These are phyloP conservation scores for Neodiprion fabricii DNA, from an alignment of 1,140 invertebrate species.

Conservation along the genomic window DNA sequence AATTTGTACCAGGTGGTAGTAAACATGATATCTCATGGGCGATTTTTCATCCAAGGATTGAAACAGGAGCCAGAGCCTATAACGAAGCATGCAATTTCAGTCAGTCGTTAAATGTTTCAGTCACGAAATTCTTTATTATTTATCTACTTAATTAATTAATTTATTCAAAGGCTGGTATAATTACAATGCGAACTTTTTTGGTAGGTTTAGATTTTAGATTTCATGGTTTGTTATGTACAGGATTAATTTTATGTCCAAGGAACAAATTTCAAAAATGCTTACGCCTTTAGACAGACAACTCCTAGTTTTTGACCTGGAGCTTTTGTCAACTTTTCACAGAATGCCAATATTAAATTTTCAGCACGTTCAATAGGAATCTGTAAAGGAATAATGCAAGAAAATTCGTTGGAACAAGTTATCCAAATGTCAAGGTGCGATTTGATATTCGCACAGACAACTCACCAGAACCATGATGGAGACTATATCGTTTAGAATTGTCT, in stretches of 20 bases:
- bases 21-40: constrained; percentile 88
- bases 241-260: too few relatives aligned
- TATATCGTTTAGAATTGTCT: constrained; percentile 87
- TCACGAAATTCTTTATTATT: constrained; percentile 12
- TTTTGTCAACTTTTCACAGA: constrained; percentile 94
- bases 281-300: constrained; percentile 85
- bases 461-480: constrained; percentile 92
- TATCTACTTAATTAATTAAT: constrained; percentile 22
- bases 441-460: constrained; percentile 50
- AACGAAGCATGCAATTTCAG: constrained; percentile 36
- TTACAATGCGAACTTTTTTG: constrained; percentile 19
- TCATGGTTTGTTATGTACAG: too few relatives aligned
- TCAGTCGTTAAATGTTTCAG: too few relatives aligned
- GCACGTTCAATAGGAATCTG: constrained; percentile 84
- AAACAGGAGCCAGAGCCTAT: constrained; percentile 83
- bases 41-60: constrained; percentile 87
- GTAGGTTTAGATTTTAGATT: too few relatives aligned
- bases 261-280: constrained; percentile 58
- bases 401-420: constrained; percentile 12
- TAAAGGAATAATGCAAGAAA: constrained; percentile 39
- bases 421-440: not conserved
- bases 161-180: not conserved
- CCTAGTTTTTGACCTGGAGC: constrained; percentile 84
- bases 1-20: constrained; percentile 88
- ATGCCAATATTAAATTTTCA: constrained; percentile 89